Conservation (phyloP, 1,140 invertebrate species). For the Camponotus pennsylvanicus region DNA sequence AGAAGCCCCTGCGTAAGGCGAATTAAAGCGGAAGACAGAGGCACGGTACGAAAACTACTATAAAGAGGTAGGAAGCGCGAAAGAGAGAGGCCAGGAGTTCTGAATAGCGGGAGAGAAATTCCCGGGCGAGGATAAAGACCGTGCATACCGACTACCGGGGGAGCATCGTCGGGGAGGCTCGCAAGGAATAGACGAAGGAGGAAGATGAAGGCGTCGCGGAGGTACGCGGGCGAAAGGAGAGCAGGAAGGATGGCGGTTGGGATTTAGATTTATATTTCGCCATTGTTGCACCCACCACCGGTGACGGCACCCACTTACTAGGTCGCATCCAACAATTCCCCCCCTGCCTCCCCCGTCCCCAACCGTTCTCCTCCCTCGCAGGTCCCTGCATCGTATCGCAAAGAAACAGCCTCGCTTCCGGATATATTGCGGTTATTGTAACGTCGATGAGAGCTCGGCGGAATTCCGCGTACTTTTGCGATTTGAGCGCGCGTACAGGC, state of each 20-base stretch:
- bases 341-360: not conserved
- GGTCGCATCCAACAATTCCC: conserved; percentile 64
- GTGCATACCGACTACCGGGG: not conserved
- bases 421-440: conserved; percentile 81
- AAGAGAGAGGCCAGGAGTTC: conserved; percentile 7
- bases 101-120: conserved; percentile 44
- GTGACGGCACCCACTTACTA: conserved; percentile 55
- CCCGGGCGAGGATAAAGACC: conserved; percentile 39
- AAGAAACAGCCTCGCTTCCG: conserved; percentile 69
- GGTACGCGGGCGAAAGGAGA: conserved; percentile 31
- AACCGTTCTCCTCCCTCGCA: not conserved
- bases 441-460: conserved; percentile 79
- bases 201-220: conserved; percentile 59
- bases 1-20: conserved; percentile 36
- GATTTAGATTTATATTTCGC: conserved; percentile 80
- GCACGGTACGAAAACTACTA: not conserved
- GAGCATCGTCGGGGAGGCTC: conserved; percentile 14
- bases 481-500: conserved; percentile 52
- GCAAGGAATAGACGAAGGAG: conserved; percentile 52
- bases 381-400: conserved; percentile 67
- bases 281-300: conserved; percentile 71
- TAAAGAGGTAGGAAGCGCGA: conserved; percentile 50
- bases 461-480: conserved; percentile 75
- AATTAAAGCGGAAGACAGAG: conserved; percentile 61
- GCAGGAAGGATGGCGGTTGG: conserved; percentile 69